Evolutionary conservation across 2,888 invertebrate species (phyloP).

Genomic region (Limnephilus rhombicus): DNA sequence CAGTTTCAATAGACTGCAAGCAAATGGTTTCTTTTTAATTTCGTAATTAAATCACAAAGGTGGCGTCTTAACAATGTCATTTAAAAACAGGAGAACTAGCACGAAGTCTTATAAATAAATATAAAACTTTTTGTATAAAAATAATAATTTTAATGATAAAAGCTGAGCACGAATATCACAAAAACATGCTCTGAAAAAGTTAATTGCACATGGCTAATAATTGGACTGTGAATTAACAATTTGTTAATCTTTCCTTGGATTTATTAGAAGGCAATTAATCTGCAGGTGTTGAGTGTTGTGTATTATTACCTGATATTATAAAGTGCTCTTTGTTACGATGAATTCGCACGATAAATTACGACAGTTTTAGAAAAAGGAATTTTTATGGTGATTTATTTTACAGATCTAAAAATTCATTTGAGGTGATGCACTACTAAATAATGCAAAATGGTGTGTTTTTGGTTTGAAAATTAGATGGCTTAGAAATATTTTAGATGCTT

Average conservation of each 20-base stretch:
- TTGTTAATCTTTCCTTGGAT: neutral
- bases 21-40: neutral
- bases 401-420: no score
- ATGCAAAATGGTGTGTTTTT: no score
- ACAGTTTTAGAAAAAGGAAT: no score
- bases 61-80: neutral
- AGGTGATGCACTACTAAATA: no score
- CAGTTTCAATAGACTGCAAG: neutral
- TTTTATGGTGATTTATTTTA: no score
- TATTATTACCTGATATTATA: neutral
- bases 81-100: neutral
- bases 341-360: neutral
- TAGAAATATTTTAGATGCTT: no score
- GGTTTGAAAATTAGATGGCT: no score
- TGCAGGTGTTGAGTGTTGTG: neutral
- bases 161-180: neutral
- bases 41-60: neutral
- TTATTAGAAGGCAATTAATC: neutral
- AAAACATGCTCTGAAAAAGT: neutral
- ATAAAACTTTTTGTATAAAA: neutral
- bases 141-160: neutral
- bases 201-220: neutral
- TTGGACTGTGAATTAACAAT: neutral
- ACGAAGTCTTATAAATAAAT: neutral
- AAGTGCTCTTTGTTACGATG: neutral